Evolutionary conservation across 1,140 invertebrate genomes (phyloP), one percentile per base, ranked within the genome.

Genomic region (Metaphire vulgaris): DNA sequence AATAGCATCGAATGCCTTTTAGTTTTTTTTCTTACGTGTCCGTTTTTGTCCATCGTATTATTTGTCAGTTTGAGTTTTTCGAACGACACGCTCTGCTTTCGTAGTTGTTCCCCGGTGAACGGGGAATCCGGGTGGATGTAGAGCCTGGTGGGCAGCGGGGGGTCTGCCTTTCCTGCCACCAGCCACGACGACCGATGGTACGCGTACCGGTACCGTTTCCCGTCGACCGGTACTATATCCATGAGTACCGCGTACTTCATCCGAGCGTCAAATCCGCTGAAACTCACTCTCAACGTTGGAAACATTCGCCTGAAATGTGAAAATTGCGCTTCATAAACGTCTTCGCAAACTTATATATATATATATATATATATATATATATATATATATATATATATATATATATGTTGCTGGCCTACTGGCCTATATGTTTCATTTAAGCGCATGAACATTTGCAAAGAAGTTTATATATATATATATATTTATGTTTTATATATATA

Each of bases 11-110:
- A n/a, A n/a, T n/a, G n/a, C n/a, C n/a, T n/a, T n/a, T n/a, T n/a
- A n/a, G n/a, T n/a, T n/a, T n/a, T n/a, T n/a, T 2, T 29, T 2
- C 67, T 68, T 16, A 68, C 67, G 67, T 68, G 67, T 68, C 67
- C 67, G 14, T 68, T 68, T 86, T 95, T 95, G 87, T 97, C 95
- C 92, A 96, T 95, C 87, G 97, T 95, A 88, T 97, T 97, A 88
- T 97, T 97, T 84, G 95, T 98, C 80, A 97, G 90, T 87, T 98
- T 98, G 85, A 97, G 93, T 88, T 98, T 98, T 89, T 97, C 95
- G 87, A 97, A 98, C 81, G 94, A 95, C 82, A 98, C 93, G 83
- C 96, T 92, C 88, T 97, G 94, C 87, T 96, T 96, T 80, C 91
- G 88, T 66, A 97, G 89, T 86, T 96, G 94, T 83, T 97, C 94